Percentiles rank a stretch among this genome's conserved stretches.
phyloP scores from a whole-genome alignment of 2,888 invertebrate genomes.

The Drosophila fulvimacula region DNA sequence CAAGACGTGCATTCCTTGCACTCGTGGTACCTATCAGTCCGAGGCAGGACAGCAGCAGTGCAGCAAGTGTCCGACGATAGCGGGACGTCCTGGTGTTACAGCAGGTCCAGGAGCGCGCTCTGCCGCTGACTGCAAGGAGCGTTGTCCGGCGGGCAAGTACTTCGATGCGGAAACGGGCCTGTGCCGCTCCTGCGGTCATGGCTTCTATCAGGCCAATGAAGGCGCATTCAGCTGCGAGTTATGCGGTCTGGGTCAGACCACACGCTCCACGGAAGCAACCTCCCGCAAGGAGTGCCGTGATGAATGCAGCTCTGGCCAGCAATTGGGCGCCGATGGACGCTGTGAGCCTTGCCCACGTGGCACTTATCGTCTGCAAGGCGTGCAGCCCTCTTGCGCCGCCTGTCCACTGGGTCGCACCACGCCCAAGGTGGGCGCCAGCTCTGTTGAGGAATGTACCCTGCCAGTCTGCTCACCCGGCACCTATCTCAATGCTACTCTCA shows the following conservation, averaged over 20 bases:
- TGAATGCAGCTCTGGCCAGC: constrained; percentile 92
- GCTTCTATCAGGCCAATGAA: constrained; percentile 95
- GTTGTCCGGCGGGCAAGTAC: constrained; percentile 97
- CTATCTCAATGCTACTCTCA: constrained; percentile 93
- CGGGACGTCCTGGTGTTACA: constrained; percentile 95
- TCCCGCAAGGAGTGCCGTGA: constrained; percentile 95
- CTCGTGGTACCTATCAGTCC: constrained; percentile 96
- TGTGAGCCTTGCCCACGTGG: constrained; percentile 97
- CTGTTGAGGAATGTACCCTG: constrained; percentile 95
- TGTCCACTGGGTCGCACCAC: constrained; percentile 97
- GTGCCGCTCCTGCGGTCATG: constrained; percentile 96
- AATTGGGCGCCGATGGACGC: constrained; percentile 93
- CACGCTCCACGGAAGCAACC: constrained; percentile 94
- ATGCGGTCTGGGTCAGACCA: constrained; percentile 96
- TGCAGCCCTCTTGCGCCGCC: constrained; percentile 93
- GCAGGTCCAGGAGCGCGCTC: constrained; percentile 94
- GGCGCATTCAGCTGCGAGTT: constrained; percentile 95
- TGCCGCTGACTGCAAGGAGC: constrained; percentile 95
- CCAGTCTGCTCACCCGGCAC: constrained; percentile 94
- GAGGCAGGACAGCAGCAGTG: constrained; percentile 96
- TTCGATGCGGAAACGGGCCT: constrained; percentile 95
- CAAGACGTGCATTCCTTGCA: constrained; percentile 93
- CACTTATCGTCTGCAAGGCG: constrained; percentile 93
- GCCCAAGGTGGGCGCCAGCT: constrained; percentile 92
- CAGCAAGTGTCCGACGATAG: constrained; percentile 94